Evolutionary conservation across 2,797 vertebrate genomes (phyloP).

Genomic region (Peromyscus attwateri): DNA sequence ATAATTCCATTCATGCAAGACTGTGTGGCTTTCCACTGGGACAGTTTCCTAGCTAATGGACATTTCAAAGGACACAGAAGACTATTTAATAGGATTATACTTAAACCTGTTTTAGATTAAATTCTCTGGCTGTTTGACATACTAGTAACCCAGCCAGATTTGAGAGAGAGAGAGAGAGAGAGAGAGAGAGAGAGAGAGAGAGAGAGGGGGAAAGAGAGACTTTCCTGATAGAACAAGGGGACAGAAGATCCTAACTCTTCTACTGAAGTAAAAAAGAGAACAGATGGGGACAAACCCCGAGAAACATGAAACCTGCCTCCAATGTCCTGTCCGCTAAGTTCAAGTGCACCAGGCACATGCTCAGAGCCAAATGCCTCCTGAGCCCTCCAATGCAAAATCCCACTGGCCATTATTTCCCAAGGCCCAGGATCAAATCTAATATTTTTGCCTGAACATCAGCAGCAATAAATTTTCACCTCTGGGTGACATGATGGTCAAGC

Average conservation of each 20-base stretch:
- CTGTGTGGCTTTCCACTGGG: neutral
- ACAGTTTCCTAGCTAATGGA: slow-evolving; percentile 19
- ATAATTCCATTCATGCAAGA: slow-evolving; percentile 36
- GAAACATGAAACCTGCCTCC: neutral
- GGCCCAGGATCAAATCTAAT: neutral
- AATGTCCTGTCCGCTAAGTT: neutral
- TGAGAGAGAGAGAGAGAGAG: neutral
- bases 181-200: slow-evolving; percentile 6
- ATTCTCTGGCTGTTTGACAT: slow-evolving; percentile 65
- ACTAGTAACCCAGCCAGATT: slow-evolving; percentile 43
- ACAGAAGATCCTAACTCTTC: slow-evolving; percentile 24
- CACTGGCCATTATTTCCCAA: neutral
- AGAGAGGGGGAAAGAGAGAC: neutral
- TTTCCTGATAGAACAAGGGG: neutral
- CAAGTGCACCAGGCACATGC: neutral
- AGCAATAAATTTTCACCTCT: slow-evolving; percentile 38
- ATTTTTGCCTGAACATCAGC: neutral
- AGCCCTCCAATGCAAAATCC: neutral
- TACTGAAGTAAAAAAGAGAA: neutral
- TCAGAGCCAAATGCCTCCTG: neutral
- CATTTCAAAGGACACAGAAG: slow-evolving; percentile 75
- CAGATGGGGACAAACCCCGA: neutral
- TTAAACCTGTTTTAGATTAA: slow-evolving; percentile 72
- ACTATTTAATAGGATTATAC: slow-evolving; percentile 70
- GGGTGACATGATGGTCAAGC: slow-evolving; percentile 17